Percentiles rank a stretch among this genome's conserved stretches.
Evolutionary conservation across 1,140 invertebrate species (phyloP).

Genomic region (Drosophila quadrilineata): DNA sequence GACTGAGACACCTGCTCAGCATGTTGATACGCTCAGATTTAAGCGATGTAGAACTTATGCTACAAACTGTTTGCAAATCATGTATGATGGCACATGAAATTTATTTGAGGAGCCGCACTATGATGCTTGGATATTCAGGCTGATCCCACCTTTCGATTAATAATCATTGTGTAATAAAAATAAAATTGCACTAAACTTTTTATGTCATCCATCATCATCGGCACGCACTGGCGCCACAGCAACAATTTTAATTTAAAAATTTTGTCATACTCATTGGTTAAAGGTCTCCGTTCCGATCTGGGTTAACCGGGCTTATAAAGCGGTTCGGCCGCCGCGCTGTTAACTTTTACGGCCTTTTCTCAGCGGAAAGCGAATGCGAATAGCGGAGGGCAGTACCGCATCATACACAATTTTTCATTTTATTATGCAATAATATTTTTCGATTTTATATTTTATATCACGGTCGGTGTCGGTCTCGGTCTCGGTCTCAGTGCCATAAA

Average conservation of each 20-base stretch:
- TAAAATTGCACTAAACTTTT: constrained; percentile 70
- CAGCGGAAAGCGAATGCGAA: constrained; percentile 1
- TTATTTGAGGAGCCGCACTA: constrained; percentile 14
- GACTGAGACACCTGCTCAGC: no score
- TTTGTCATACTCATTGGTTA: constrained; percentile 62
- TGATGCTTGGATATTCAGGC: not conserved
- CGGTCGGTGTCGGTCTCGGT: no score
- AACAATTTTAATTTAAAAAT: constrained; percentile 75
- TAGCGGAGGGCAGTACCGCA: constrained; percentile 17
- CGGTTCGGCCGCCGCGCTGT: constrained; percentile 57
- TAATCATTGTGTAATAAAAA: constrained; percentile 67
- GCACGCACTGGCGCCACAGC: not conserved
- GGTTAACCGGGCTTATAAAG: constrained; percentile 54
- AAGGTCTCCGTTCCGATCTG: constrained; percentile 11
- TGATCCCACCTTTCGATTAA: constrained; percentile 23
- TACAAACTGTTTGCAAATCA: not conserved
- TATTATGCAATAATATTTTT: constrained; percentile 78
- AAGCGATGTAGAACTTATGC: not conserved
- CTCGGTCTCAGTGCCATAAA: constrained; percentile 37
- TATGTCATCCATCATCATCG: constrained; percentile 68
- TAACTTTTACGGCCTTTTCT: constrained; percentile 65
- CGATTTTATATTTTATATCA: constrained; percentile 69
- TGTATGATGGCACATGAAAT: constrained; percentile 4
- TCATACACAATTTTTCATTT: constrained; percentile 45
- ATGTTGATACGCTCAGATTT: no score